Percentiles rank a stretch among this genome's conserved stretches.
phyloP scores from a whole-genome alignment of 2,797 vertebrate species.

The Malurus leucopterus region DNA sequence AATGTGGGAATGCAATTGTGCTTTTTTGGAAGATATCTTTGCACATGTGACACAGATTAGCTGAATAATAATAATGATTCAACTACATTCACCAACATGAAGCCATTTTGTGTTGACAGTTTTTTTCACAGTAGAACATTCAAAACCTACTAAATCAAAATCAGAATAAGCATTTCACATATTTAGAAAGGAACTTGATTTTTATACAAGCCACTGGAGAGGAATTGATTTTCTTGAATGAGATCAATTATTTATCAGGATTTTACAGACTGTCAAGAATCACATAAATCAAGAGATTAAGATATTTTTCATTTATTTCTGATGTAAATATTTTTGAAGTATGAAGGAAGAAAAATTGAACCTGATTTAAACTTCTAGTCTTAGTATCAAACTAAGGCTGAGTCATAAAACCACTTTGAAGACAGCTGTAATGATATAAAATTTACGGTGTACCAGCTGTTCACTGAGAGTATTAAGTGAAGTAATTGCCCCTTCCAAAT shows the following conservation, averaged over 20 bases:
- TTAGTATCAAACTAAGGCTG: not conserved
- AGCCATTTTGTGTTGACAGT: not conserved
- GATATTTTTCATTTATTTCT: not conserved
- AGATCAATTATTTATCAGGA: conserved; percentile 14
- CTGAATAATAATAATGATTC: not conserved
- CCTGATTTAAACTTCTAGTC: not conserved
- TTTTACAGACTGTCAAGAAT: not conserved
- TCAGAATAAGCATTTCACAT: not conserved
- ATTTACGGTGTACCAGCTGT: not conserved
- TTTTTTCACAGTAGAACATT: not conserved
- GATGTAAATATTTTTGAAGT: not conserved
- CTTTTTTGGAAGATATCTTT: not conserved
- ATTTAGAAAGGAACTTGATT: conserved; percentile 1
- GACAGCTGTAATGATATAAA: conserved; percentile 9
- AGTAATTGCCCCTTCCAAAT: not conserved
- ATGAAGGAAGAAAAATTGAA: not conserved
- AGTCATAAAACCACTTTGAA: conserved; percentile 13
- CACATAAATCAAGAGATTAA: conserved; percentile 5
- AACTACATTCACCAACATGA: not conserved
- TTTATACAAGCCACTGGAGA: not conserved
- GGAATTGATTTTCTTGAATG: not conserved
- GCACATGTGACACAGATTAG: not conserved
- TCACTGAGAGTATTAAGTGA: not conserved
- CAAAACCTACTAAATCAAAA: not conserved
- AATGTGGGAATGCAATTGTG: not conserved